Base-by-base conservation (phyloP, 2,888 invertebrate species). In the Hemistola chrysoprasaria region DNA sequence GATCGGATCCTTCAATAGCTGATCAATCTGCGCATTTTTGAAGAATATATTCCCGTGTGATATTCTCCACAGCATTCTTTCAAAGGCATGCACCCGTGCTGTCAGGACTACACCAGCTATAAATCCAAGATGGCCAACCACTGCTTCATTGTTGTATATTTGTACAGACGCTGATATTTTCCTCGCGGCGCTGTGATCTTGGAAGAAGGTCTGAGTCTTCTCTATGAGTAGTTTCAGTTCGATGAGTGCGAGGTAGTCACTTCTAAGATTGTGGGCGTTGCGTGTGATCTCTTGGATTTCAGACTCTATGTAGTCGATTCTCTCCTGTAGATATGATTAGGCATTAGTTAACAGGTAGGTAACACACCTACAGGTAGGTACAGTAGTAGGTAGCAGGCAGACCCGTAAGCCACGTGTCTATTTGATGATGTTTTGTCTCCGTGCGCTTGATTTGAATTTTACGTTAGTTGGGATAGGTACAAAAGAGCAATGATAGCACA, bases 111-210 rank as follows among this genome's bases (percentile, higher is more conserved):
- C 86, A 0, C 88, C 88, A 16, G 88, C 82, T 8, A 88, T 87
- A 39, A 88, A 88, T 0, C 88, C 88, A 0, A 88, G 71, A 34
- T 88, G 88, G 0, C 81, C 88, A 1, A 81, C 47, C 1, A 78
- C 78, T 0, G 79, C 85, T 10, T 90, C 89, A 11, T 82, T 83
- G 47, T 86, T 86, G 40, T 86, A 84, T 11, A 74, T 68, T 28
- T 83, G 84, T 0, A 87, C 86, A 10, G 87, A 83, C 0, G 86
- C 85, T 0, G 88, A 87, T 6, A 87, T 84, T 59, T 83, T 88
- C 42, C 82, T 78, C 29, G 80, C 88, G 0, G 81, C 93, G 62
- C 93, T 93, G 81, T 94, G 93, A 67, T 87, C 88, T 70, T 87
- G 86, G 59, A 88, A 88, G 59, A 88, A 87, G 0, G 78, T 84